These are phyloP conservation scores for silkworm (Bombyx mori) DNA, from an alignment of 1,140 invertebrate species.

Conservation along the genomic window DNA sequence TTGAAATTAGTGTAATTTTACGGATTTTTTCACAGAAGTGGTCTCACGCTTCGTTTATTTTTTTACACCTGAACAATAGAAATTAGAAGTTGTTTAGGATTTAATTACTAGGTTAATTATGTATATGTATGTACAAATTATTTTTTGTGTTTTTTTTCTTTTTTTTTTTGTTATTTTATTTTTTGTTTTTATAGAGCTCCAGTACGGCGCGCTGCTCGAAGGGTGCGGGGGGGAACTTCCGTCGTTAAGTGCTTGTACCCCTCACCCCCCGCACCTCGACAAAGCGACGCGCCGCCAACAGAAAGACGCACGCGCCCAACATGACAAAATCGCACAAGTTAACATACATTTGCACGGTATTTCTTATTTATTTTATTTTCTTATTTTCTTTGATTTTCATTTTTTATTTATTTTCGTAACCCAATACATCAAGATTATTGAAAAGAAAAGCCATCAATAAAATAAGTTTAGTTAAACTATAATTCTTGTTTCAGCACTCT, in stretches of 20 bases:
- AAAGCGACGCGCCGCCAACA: slow-evolving; percentile 68
- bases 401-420: background rate
- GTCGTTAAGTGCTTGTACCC: slow-evolving; percentile 58
- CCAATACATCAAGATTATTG: background rate
- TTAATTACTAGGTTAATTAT: too few relatives aligned
- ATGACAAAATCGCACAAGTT: slow-evolving; percentile 84
- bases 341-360: slow-evolving; percentile 92
- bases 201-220: slow-evolving; percentile 59
- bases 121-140: background rate
- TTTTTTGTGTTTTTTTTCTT: slow-evolving; percentile 36
- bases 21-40: too few relatives aligned
- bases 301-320: slow-evolving; percentile 75
- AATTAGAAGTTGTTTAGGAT: too few relatives aligned
- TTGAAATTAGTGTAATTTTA: too few relatives aligned
- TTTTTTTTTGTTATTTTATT: slow-evolving; percentile 15
- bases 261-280: slow-evolving; percentile 64
- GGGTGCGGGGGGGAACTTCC: slow-evolving; percentile 65
- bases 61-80: too few relatives aligned
- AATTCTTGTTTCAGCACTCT: slow-evolving; percentile 80
- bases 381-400: slow-evolving; percentile 8
- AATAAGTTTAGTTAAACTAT: background rate
- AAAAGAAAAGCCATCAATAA: background rate
- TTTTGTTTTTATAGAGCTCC: slow-evolving; percentile 38
- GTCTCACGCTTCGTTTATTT: too few relatives aligned
- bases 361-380: slow-evolving; percentile 40